phyloP scores from a whole-genome alignment of 2,797 vertebrate species.

The Lindbergichthys nudifrons region DNA sequence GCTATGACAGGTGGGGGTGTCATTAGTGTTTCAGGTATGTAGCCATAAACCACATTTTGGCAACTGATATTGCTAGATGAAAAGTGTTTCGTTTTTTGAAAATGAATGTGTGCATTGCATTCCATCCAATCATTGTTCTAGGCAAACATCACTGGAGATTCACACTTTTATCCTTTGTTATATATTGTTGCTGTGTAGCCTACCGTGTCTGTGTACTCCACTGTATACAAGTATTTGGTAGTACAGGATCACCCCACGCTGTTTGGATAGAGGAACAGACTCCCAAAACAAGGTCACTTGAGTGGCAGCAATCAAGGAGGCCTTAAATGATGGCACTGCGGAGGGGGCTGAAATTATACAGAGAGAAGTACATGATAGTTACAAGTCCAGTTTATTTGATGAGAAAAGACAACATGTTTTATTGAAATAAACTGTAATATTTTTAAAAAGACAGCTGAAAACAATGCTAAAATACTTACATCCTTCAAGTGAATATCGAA shows the following conservation, averaged over 20 bases:
- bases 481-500: slow-evolving; percentile 71
- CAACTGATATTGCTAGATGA: not conserved
- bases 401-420: not conserved
- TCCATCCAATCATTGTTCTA: not conserved
- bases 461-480: slow-evolving; percentile 60
- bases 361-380: slow-evolving; percentile 2
- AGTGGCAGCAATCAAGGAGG: slow-evolving; percentile 31
- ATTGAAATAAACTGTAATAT: not conserved
- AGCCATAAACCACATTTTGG: not conserved
- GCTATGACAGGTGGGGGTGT: not conserved
- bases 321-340: slow-evolving; percentile 58
- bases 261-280: slow-evolving; percentile 54
- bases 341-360: slow-evolving; percentile 69
- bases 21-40: not conserved
- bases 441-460: not conserved
- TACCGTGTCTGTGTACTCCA: slow-evolving; percentile 45
- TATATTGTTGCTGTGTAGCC: slow-evolving; percentile 17
- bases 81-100: not conserved
- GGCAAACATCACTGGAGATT: not conserved
- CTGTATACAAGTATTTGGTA: slow-evolving; percentile 71
- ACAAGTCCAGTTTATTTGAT: not conserved
- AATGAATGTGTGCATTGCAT: not conserved
- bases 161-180: not conserved
- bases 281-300: slow-evolving; percentile 75
- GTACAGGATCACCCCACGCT: slow-evolving; percentile 60